Conservation (phyloP, 2,113 vertebrate genomes). For the Pangasianodon hypophthalmus region DNA sequence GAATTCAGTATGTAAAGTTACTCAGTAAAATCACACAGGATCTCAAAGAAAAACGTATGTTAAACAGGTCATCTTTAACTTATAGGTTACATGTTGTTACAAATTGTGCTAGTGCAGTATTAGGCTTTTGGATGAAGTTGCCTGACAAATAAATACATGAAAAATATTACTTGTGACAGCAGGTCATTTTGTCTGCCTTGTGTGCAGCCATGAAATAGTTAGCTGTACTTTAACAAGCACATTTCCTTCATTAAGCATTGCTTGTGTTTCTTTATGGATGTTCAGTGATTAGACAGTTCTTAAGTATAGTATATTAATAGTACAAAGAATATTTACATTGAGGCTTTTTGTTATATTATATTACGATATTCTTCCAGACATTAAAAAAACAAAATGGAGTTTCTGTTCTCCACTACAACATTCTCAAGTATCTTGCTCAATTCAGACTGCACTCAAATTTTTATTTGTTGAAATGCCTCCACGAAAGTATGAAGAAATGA, state of each 20-base stretch:
- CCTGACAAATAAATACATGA: not conserved
- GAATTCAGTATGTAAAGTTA: not conserved
- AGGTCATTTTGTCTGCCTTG: not conserved
- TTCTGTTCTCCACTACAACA: not conserved
- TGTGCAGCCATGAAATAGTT: not conserved
- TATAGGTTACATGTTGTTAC: not conserved
- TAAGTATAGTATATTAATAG: not conserved
- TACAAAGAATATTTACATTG: not conserved
- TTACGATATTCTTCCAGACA: not conserved
- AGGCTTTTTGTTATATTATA: not conserved
- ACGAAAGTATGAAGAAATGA: not conserved
- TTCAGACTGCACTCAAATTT: not conserved
- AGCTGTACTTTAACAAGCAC: not conserved
- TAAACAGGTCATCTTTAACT: not conserved
- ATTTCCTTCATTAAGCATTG: not conserved
- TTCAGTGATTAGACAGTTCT: not conserved
- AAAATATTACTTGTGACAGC: not conserved
- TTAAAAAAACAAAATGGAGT: not conserved
- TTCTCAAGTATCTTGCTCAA: not conserved
- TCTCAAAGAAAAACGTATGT: not conserved
- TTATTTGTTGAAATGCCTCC: not conserved
- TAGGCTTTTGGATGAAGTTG: not conserved
- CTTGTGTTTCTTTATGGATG: not conserved
- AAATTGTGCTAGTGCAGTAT: not conserved
- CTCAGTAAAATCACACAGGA: not conserved